Evolutionary conservation across 2,797 vertebrate species (phyloP), one percentile per base, ranked within the genome.

Genomic region (Acanthornis magna): DNA sequence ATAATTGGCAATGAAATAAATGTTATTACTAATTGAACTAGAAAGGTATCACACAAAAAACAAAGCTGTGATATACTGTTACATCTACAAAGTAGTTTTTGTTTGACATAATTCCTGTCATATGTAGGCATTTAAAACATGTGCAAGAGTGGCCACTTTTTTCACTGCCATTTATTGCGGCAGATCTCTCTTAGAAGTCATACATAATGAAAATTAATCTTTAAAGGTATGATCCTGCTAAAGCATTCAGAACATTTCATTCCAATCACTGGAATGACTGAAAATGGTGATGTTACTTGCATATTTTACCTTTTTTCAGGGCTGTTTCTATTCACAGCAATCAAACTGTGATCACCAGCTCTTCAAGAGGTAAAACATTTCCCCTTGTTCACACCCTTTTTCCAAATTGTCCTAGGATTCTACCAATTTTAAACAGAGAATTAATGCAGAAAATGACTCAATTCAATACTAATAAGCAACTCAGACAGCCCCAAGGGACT

Each of bases 391-490:
- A n/a, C 45, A 34, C 60, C 62, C 76, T 88, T 93, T 88, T 81
- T 26, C 40, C 62, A 94, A 93, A 95, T 94, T 73, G 45, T 91
- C 72, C 79, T 90, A 58, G 36, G 75, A 92, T 93, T 93, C 93
- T 67, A 91, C 91, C 42, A 53, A 82, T 92, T 97, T 71, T 95
- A 93, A 83, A 85, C 70, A 84, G 88, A 95, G 93, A 96, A 97
- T 95, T 95, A 97, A 96, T 94, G 85, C 96, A 97, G 95, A 96
- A 96, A 93, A 90, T 90, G 66, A 97, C 95, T 98, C 97, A 96
- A 95, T 97, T 97, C 62, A 26, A 87, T 96, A 97, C 90, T 97
- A 96, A 96, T 97, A 97, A 97, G 97, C 93, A 96, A 93, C 63
- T 94, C 91, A 51, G 95, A 96, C 96, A 79, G 87, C 97, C 97